phyloP scores from a whole-genome alignment of 2,888 invertebrate species.

The Anagyrus pseudococci region DNA sequence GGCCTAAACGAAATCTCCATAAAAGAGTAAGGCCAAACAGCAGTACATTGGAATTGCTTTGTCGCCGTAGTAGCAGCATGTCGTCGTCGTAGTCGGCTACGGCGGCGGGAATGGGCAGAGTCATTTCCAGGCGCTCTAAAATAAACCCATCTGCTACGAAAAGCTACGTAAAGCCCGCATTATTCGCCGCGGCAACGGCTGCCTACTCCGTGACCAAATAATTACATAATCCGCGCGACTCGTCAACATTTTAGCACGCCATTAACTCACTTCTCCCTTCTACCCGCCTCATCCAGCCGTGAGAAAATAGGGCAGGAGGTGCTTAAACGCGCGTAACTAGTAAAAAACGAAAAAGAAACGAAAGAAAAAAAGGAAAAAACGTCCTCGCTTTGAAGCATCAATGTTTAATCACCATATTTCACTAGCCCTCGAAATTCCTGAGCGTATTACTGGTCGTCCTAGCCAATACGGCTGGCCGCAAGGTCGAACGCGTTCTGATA shows the following conservation, averaged over 20 bases:
- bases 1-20: neutral
- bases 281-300: neutral
- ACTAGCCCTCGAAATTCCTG: too few species aligned
- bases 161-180: neutral
- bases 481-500: slow-evolving; percentile 12
- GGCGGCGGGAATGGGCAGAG: too few species aligned
- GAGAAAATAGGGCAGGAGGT: neutral
- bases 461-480: too few species aligned
- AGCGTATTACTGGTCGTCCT: too few species aligned
- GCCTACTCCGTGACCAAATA: slow-evolving; percentile 7
- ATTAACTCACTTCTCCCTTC: neutral
- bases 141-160: neutral
- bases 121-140: neutral
- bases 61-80: too few species aligned
- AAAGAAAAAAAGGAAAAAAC: too few species aligned
- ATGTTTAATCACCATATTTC: too few species aligned
- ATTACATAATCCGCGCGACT: slow-evolving; percentile 24
- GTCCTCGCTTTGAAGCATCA: too few species aligned
- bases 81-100: neutral
- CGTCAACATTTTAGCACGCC: slow-evolving; percentile 18
- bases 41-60: neutral
- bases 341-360: too few species aligned
- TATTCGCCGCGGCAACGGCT: neutral
- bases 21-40: neutral
- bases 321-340: neutral